Conservation (phyloP, 2,113 vertebrate species). For the Grammomys surdaster region DNA sequence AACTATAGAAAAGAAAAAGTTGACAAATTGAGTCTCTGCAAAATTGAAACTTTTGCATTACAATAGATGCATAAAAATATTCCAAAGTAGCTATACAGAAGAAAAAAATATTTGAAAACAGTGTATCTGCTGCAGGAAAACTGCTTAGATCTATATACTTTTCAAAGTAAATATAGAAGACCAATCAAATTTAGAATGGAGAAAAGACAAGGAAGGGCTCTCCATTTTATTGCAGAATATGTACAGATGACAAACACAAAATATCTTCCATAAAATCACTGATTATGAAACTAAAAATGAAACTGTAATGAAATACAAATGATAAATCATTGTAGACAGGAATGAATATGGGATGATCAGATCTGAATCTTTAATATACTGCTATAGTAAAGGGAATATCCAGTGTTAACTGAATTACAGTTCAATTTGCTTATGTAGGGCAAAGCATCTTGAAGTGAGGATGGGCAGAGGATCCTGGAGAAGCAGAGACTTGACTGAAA, state of each 20-base stretch:
- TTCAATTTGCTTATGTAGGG: not conserved
- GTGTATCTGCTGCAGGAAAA: not conserved
- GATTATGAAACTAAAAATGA: slow-evolving; percentile 59
- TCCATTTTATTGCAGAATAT: slow-evolving; percentile 42
- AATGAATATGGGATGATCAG: not conserved
- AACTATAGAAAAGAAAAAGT: not conserved
- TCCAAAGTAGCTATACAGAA: not conserved
- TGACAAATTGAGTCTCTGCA: not conserved
- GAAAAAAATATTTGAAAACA: slow-evolving; percentile 34
- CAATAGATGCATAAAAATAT: not conserved
- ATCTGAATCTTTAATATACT: not conserved
- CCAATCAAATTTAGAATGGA: not conserved
- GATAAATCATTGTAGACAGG: not conserved
- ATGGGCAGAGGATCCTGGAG: not conserved
- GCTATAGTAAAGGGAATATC: not conserved
- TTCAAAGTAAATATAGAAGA: slow-evolving; percentile 42
- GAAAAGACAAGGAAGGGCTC: not conserved
- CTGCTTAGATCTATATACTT: slow-evolving; percentile 19
- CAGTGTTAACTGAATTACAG: not conserved
- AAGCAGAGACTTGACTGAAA: not conserved
- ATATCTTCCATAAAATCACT: slow-evolving; percentile 51
- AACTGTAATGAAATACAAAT: slow-evolving; percentile 15
- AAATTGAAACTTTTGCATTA: not conserved
- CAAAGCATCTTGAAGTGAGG: not conserved
- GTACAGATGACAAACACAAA: slow-evolving; percentile 41